Base-by-base conservation (phyloP, 1,140 invertebrate species). In the Lordiphosa clarofinis region DNA sequence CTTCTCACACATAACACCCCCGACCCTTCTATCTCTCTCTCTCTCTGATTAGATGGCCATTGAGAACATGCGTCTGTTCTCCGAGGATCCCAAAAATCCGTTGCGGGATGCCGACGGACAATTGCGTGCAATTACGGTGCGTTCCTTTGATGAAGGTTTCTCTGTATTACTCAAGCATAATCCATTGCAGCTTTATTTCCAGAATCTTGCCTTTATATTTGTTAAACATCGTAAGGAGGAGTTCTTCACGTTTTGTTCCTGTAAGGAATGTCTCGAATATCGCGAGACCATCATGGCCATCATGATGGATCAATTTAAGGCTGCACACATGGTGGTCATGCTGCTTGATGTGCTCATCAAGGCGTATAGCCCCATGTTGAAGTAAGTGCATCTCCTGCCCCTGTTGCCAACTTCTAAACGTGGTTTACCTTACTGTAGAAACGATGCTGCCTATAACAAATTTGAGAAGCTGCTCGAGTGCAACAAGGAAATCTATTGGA, bases 171-270 rank as follows among this genome's bases (percentile, higher is more conserved):
- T 60, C 38, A 63, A 65, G 39, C 76, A 61, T 82, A 81, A 82
- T 75, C 76, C 55, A 44, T 57, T 82, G 66, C 61, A 82, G 78
- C 72, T 86, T 39, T 84, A 84, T 84, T 82, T 82, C 46, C 78
- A 82, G 76, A 84, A 86, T 86, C 81, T 87, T 82, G 78, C 78
- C 71, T 73, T 87, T 68, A 88, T 88, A 68, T 75, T 86, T 75
- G 86, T 87, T 19, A 87, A 87, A 40, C 87, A 89, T 59, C 60
- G 56, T 38, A 72, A 73, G 39, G 81, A 82, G 37, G 84, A 88
- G 48, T 89, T 89, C 57, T 87, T 81, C 35, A 87, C 87, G 63
- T 89, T 87, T 73, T 89, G 88, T 65, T 87, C 84, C 67, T 89
- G 88, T 66, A 78, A 82, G 60, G 73, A 88, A 71, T 89, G 88